Percentiles rank a stretch among this genome's conserved stretches.
These are phyloP conservation scores for Chironomus tentans DNA, from an alignment of 2,888 invertebrate species.

Conservation along the genomic window DNA sequence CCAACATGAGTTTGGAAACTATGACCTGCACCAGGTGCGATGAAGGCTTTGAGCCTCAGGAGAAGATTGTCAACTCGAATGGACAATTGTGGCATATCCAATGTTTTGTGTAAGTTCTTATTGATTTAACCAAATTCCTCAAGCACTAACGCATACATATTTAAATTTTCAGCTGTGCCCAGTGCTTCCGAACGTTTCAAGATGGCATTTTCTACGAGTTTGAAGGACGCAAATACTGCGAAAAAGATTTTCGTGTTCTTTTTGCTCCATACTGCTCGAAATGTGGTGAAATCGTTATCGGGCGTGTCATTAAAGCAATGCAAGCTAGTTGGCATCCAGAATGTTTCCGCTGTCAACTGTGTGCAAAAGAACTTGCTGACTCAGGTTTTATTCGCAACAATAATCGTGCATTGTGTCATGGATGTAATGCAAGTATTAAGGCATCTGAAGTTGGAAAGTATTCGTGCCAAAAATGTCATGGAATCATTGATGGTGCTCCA, in stretches of 20 bases:
- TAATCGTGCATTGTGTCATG: slow-evolving; percentile 77
- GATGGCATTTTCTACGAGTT: slow-evolving; percentile 98
- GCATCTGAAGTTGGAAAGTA: slow-evolving; percentile 92
- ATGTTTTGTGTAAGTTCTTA: slow-evolving; percentile 87
- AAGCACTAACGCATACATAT: slow-evolving; percentile 21
- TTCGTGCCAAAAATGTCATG: slow-evolving; percentile 96
- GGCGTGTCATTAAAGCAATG: slow-evolving; percentile 99
- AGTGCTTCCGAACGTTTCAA: slow-evolving; percentile 96
- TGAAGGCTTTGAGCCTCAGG: slow-evolving; percentile 91
- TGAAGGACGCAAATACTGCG: slow-evolving; percentile 98
- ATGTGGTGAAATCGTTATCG: slow-evolving; percentile 91
- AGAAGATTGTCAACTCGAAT: slow-evolving; percentile 97
- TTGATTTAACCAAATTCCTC: slow-evolving; percentile 8
- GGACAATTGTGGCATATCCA: slow-evolving; percentile 98
- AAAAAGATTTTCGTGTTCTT: slow-evolving; percentile 95
- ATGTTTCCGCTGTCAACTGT: slow-evolving; percentile 95
- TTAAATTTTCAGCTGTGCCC: slow-evolving; percentile 69
- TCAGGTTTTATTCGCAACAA: slow-evolving; percentile 93
- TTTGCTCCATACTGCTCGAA: slow-evolving; percentile 89
- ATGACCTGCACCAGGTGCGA: slow-evolving; percentile 94
- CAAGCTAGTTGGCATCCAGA: slow-evolving; percentile 97
- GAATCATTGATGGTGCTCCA: slow-evolving; percentile 84
- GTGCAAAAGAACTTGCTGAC: slow-evolving; percentile 85
- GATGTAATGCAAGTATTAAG: slow-evolving; percentile 93
- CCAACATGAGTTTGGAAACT: slow-evolving; percentile 75